A percentile compares a stretch with the other conserved stretches of the same genome.
Evolutionary conservation across 1,140 invertebrate genomes (phyloP).

Genomic region (Leptoteleia sp.): DNA sequence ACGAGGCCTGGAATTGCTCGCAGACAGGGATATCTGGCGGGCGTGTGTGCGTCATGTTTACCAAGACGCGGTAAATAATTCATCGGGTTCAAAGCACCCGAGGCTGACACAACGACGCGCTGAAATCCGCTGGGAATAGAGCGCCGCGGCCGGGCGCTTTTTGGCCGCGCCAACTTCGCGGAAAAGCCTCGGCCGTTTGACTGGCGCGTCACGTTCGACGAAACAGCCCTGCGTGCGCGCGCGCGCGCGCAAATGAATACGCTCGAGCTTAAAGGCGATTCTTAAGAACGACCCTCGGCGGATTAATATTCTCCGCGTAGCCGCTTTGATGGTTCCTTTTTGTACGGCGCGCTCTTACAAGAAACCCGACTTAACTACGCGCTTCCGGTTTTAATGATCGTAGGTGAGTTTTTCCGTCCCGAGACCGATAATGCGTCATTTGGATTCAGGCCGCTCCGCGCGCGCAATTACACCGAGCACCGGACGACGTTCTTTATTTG

Average conservation of each 20-base stretch:
- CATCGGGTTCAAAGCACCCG: slow-evolving; percentile 67
- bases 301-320: slow-evolving; percentile 48
- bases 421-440: slow-evolving; percentile 45
- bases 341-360: slow-evolving; percentile 10
- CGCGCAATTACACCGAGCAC: slow-evolving; percentile 34
- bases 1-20: slow-evolving; percentile 69
- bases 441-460: slow-evolving; percentile 32
- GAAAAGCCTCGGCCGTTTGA: slow-evolving; percentile 49
- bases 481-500: slow-evolving; percentile 48
- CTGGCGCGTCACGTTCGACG: slow-evolving; percentile 70
- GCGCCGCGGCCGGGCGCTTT: slow-evolving; percentile 36
- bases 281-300: slow-evolving; percentile 24
- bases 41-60: slow-evolving; percentile 70
- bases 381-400: slow-evolving; percentile 47
- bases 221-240: slow-evolving; percentile 35
- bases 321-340: slow-evolving; percentile 44
- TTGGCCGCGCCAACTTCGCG: slow-evolving; percentile 40
- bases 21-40: slow-evolving; percentile 53
- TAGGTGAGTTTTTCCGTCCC: slow-evolving; percentile 40
- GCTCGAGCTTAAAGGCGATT: slow-evolving; percentile 27
- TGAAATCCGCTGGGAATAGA: slow-evolving; percentile 55
- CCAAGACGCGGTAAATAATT: slow-evolving; percentile 74
- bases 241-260: slow-evolving; percentile 26
- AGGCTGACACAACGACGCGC: slow-evolving; percentile 62
- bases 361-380: slow-evolving; percentile 31